Percentiles rank a stretch among this genome's conserved stretches.
These are phyloP conservation scores for Micoletzkya japonica DNA, from an alignment of 2,888 invertebrate genomes.

Conservation along the genomic window DNA sequence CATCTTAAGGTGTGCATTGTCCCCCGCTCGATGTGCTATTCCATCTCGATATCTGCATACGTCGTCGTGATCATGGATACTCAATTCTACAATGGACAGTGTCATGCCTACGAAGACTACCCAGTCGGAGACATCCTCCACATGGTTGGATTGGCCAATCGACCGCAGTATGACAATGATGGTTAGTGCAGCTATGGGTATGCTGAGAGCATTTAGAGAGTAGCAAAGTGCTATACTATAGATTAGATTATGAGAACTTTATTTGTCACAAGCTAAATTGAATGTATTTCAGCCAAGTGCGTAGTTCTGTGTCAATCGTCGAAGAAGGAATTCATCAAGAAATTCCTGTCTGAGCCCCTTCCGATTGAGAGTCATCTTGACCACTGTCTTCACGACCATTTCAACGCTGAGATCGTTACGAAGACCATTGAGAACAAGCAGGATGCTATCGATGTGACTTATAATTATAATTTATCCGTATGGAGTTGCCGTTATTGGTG, in stretches of 20 bases:
- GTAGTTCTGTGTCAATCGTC: slow-evolving; percentile 95
- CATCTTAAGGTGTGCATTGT: slow-evolving; percentile 81
- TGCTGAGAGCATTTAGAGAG: neutral
- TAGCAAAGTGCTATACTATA: neutral
- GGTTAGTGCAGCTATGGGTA: slow-evolving; percentile 68
- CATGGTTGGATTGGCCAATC: slow-evolving; percentile 94
- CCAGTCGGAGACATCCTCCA: slow-evolving; percentile 94
- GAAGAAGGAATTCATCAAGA: slow-evolving; percentile 97
- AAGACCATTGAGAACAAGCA: slow-evolving; percentile 99
- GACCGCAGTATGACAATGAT: slow-evolving; percentile 87
- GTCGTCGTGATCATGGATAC: slow-evolving; percentile 97
- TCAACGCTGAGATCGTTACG: slow-evolving; percentile 99
- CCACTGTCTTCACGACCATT: slow-evolving; percentile 96
- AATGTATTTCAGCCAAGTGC: slow-evolving; percentile 74
- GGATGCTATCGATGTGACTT: slow-evolving; percentile 83
- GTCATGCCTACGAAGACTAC: slow-evolving; percentile 86
- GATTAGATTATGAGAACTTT: neutral
- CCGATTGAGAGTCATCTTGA: slow-evolving; percentile 97
- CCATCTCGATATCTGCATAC: slow-evolving; percentile 83
- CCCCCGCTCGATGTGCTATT: slow-evolving; percentile 89
- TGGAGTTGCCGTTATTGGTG: too few species aligned
- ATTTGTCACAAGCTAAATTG: neutral
- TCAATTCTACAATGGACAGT: slow-evolving; percentile 83
- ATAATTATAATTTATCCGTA: too few species aligned
- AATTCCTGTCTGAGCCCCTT: slow-evolving; percentile 92